These are phyloP conservation scores for Torymus auratus DNA, from an alignment of 2,888 invertebrate species.

Conservation along the genomic window DNA sequence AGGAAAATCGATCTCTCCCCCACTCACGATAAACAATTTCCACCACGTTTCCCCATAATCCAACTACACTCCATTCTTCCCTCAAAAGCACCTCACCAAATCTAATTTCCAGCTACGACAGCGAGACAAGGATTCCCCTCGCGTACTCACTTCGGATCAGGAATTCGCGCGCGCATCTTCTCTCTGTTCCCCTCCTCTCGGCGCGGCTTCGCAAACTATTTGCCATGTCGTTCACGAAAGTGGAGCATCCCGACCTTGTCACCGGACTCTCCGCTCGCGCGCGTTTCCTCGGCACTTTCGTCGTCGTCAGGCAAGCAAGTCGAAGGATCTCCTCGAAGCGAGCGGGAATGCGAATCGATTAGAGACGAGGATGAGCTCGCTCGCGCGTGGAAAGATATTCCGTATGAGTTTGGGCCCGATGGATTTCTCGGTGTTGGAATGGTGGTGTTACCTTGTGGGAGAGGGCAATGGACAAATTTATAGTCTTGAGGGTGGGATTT, in stretches of 20 bases:
- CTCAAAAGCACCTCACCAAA: too few relatives aligned
- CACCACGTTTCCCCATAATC: too few relatives aligned
- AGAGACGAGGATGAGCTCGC: background rate
- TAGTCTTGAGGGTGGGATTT: too few relatives aligned
- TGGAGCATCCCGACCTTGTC: conserved; percentile 50
- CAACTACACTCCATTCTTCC: too few relatives aligned
- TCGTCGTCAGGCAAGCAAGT: background rate
- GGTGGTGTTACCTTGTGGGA: too few relatives aligned
- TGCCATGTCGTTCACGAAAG: conserved; percentile 50
- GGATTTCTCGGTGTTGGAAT: too few relatives aligned
- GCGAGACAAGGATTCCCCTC: too few relatives aligned
- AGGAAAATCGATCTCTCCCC: too few relatives aligned
- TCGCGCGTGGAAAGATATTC: background rate
- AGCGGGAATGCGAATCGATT: conserved; percentile 21
- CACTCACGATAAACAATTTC: too few relatives aligned
- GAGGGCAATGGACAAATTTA: too few relatives aligned
- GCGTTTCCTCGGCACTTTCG: conserved; percentile 37
- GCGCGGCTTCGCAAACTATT: conserved; percentile 20
- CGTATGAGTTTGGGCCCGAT: too few relatives aligned
- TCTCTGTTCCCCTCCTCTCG: background rate
- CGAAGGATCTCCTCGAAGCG: conserved; percentile 5
- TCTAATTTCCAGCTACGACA: too few relatives aligned
- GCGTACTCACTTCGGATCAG: background rate
- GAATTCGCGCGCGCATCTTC: background rate
- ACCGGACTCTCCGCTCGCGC: background rate